Percentiles rank a stretch among this genome's conserved stretches.
Conservation (phyloP, 1,140 invertebrate species). For the Choristoneura fumiferana region DNA sequence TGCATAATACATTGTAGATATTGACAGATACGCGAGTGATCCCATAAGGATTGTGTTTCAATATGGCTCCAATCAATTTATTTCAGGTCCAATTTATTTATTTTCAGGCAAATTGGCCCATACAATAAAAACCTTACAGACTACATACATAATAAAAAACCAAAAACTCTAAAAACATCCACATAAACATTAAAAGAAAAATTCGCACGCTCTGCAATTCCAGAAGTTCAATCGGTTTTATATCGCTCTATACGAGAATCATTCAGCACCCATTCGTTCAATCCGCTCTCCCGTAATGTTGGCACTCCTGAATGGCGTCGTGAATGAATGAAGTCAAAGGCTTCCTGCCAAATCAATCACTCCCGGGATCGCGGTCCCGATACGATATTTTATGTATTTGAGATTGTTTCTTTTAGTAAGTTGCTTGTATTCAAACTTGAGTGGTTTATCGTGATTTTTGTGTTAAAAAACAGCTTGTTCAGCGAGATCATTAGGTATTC, state of each 20-base stretch:
- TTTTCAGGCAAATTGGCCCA: too few species aligned
- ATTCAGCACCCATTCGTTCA: slow-evolving; percentile 4
- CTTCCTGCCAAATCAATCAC: slow-evolving; percentile 13
- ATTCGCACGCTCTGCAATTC: background rate
- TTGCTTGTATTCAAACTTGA: background rate
- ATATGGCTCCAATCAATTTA: too few species aligned
- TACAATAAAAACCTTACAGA: too few species aligned
- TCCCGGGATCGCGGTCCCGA: background rate
- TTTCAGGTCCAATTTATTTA: too few species aligned
- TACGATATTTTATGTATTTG: background rate
- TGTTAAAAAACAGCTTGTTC: too few species aligned
- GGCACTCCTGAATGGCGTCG: background rate
- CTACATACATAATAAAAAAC: too few species aligned
- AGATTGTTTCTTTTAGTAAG: slow-evolving; percentile 8
- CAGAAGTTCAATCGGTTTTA: background rate
- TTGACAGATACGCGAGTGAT: too few species aligned
- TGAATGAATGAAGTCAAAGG: background rate
- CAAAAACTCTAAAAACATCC: too few species aligned
- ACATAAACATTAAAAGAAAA: too few species aligned
- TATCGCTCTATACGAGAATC: background rate
- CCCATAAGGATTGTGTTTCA: too few species aligned
- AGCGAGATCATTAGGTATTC: too few species aligned
- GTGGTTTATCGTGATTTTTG: background rate
- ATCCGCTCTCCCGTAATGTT: background rate
- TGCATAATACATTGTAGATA: too few species aligned